Evolutionary conservation across 2,797 vertebrate species (phyloP).

Genomic region (Cottoperca gobio): DNA sequence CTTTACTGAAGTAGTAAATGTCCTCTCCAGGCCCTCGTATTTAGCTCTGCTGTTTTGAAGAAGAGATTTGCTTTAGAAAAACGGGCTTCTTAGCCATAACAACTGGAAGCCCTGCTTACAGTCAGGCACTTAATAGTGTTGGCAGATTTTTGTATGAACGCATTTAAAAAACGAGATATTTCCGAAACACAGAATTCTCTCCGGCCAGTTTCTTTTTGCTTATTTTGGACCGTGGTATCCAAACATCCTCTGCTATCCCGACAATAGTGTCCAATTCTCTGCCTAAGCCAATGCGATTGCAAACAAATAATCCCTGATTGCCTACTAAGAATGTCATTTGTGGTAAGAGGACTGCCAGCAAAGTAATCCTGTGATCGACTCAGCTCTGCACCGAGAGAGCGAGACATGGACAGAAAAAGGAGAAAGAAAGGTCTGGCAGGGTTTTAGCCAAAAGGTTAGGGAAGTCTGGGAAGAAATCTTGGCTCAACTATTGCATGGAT

Average conservation of each 20-base stretch:
- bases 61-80: slow-evolving; percentile 31
- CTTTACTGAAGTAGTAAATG: slow-evolving; percentile 11
- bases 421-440: neutral
- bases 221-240: slow-evolving; percentile 23
- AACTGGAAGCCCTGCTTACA: slow-evolving; percentile 32
- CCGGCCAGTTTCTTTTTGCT: slow-evolving; percentile 2
- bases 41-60: slow-evolving; percentile 32
- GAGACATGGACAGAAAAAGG: neutral
- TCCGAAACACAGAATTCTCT: slow-evolving; percentile 19
- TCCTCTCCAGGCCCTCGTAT: slow-evolving; percentile 22
- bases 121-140: slow-evolving; percentile 24
- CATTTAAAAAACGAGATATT: slow-evolving; percentile 44
- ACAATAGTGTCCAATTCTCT: slow-evolving; percentile 36
- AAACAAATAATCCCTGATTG: slow-evolving; percentile 49
- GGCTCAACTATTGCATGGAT: slow-evolving; percentile 8
- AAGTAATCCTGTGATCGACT: slow-evolving; percentile 13
- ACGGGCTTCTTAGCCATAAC: slow-evolving; percentile 19
- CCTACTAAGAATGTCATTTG: slow-evolving; percentile 29
- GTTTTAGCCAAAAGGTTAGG: slow-evolving; percentile 10
- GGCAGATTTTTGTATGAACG: slow-evolving; percentile 33
- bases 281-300: slow-evolving; percentile 45
- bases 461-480: slow-evolving; percentile 34
- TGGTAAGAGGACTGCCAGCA: neutral
- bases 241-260: neutral
- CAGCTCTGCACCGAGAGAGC: neutral